Percentiles rank a stretch among this genome's conserved stretches.
Conservation (phyloP, 2,888 invertebrate genomes). For the Chrysodeixis includens region DNA sequence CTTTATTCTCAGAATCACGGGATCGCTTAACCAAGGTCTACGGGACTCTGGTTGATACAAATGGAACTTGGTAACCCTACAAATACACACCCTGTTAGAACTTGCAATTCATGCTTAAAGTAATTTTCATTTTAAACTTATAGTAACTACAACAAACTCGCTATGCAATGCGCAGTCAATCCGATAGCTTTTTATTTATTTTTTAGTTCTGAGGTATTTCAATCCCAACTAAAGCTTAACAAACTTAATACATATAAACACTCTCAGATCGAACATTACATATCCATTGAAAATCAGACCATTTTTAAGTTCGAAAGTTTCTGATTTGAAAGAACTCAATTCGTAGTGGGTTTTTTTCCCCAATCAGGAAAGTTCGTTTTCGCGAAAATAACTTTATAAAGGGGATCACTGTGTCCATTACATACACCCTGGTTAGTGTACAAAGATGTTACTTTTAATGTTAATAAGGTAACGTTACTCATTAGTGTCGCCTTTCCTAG, state of each 20-base stretch:
- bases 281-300: neutral
- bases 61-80: too few relatives aligned
- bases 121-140: neutral
- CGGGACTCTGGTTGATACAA: too few relatives aligned
- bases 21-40: too few relatives aligned
- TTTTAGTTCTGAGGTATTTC: neutral
- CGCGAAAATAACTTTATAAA: neutral
- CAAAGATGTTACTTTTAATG: conserved; percentile 2
- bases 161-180: neutral
- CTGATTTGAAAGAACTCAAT: neutral
- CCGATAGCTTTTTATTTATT: neutral
- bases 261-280: neutral
- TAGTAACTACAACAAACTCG: neutral
- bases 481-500: neutral
- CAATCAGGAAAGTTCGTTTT: neutral
- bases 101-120: too few relatives aligned
- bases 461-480: neutral
- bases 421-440: neutral
- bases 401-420: neutral
- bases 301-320: neutral
- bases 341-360: neutral
- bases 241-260: too few relatives aligned
- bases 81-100: too few relatives aligned
- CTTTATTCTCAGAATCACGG: too few relatives aligned
- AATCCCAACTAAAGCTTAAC: too few relatives aligned